Base-by-base conservation (phyloP, 1,140 invertebrate genomes). In the Rhizoglyphus robini region DNA sequence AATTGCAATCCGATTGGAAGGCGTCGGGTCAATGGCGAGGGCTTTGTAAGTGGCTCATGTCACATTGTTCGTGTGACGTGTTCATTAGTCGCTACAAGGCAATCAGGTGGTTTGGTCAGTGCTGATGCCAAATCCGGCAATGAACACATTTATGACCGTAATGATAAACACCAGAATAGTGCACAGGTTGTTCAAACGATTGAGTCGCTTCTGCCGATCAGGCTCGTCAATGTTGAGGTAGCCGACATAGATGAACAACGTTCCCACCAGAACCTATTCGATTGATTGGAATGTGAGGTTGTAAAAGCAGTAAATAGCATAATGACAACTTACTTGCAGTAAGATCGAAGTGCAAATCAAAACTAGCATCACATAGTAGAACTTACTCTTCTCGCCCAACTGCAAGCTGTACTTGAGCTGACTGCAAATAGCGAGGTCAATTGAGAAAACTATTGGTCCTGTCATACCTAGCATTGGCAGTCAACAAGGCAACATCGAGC, bases 271-370 rank as follows among this genome's bases (percentile, higher is more conserved):
- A 23, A 65, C 31, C 63, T 65, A 30, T 38, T 15, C 25, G 15
- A 18, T n/a, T n/a, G n/a, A n/a, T n/a, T n/a, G n/a, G n/a, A n/a
- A n/a, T n/a, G n/a, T n/a, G n/a, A n/a, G n/a, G n/a, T n/a, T 58
- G 41, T 58, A 58, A 29, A 3, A 3, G 1, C n/a, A n/a, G n/a
- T n/a, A n/a, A n/a, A n/a, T n/a, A n/a, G n/a, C n/a, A 30, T 27
- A 41, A 64, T n/a, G 30, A 5, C 51, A 30, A 49, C 67, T 71
- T 77, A 91, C 88, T 86, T 93, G 89, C 65, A 93, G 76, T n/a
- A 88, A 80, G 63, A 93, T 88, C 8, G 88, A 91, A 25, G 86
- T 79, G 36, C 83, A 83, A 68, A 93, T 90, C 46, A 92, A 79
- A 34, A 81, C 81, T 2, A 93, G 74, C 80, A 91, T 71, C 1